A percentile compares a stretch with the other conserved stretches of the same genome.
Conservation (phyloP, 2,113 vertebrate species). For the Rhizomys pruinosus region DNA sequence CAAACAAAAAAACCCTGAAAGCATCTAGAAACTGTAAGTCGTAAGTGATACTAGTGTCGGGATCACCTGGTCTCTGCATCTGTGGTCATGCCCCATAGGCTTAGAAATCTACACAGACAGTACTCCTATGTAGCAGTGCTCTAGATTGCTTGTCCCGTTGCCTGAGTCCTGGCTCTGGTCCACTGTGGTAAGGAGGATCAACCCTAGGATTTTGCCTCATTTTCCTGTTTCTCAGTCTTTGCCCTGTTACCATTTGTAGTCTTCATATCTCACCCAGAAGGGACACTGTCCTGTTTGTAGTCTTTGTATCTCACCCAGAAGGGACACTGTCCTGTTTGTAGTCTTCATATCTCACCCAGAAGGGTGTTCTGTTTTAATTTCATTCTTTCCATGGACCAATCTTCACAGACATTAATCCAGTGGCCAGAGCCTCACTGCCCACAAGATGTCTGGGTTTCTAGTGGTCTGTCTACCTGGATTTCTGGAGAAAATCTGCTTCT, state of each 20-base stretch:
- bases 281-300: neutral
- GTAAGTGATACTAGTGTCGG: neutral
- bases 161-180: neutral
- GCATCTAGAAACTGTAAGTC: neutral
- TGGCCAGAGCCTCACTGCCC: neutral
- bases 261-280: neutral
- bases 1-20: too few relatives aligned
- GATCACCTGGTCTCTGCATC: neutral
- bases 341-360: neutral
- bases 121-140: neutral
- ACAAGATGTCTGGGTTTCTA: neutral
- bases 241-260: neutral
- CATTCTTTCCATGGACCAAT: neutral
- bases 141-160: neutral
- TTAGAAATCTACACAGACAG: neutral
- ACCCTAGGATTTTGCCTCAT: neutral
- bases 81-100: neutral
- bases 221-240: slow-evolving; percentile 1
- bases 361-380: neutral
- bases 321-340: neutral
- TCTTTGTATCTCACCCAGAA: neutral
- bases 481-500: slow-evolving; percentile 66
- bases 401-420: neutral
- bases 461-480: slow-evolving; percentile 34
- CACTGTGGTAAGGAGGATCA: neutral